Base-by-base conservation (phyloP, 2,113 vertebrate genomes). In the Choloepus hoffmanni region DNA sequence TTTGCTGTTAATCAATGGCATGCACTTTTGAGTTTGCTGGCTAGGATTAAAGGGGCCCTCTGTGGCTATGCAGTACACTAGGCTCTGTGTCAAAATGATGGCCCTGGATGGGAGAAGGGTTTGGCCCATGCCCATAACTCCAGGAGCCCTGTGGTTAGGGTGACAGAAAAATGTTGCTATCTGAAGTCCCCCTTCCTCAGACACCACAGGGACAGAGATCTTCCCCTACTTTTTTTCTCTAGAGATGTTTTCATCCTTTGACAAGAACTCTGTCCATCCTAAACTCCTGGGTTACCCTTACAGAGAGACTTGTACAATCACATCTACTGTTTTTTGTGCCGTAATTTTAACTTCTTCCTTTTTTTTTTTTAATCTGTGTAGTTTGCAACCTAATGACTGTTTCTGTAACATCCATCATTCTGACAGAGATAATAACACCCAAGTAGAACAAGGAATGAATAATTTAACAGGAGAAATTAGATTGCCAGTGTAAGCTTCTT, bases 401-500 rank as follows among this genome's bases (percentile, higher is more conserved):
- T 96, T 96, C 93, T 96, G 36, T 96, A 96, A 78, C 89, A 97
- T 95, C 91, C 74, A 92, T 97, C 94, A 96, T 83, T 91, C 77
- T 90, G 93, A 96, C 93, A 96, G 92, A 95, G 94, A 93, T 96
- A 94, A 94, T 94, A 87, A 78, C 65, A 96, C 73, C 73, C 36
- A 85, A 88, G 91, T 77, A 94, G 96, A 96, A 74, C 53, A 77
- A 95, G 68, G 85, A 74, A 97, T 96, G 93, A 97, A 96, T 97
- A 97, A 96, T 97, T 97, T 97, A 97, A 94, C 55, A 97, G 95
- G 82, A 96, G 96, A 96, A 97, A 96, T 92, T 96, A 92, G 94
- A 90, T 95, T 94, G 78, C 85, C 43, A 11, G 82, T 30, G n/a
- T 90, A 86, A 70, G 88, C 77, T 72, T 86, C 89, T 96, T 97